These are phyloP conservation scores for Agrochola lota DNA, from an alignment of 2,888 invertebrate species.

Conservation along the genomic window DNA sequence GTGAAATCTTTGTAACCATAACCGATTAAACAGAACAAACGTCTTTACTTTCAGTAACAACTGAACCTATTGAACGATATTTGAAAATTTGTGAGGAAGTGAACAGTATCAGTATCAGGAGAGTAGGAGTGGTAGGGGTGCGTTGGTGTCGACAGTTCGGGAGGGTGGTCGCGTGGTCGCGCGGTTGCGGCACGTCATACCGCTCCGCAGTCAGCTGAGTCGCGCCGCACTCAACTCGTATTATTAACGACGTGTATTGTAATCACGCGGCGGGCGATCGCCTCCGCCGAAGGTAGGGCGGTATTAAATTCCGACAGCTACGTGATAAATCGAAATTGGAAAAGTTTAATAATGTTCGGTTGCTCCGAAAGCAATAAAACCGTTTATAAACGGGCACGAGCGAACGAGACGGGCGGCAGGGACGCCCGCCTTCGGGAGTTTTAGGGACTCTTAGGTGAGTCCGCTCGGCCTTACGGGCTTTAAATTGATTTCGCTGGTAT, in stretches of 20 bases:
- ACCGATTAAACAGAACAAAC: slow-evolving; percentile 2
- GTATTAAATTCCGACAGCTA: slow-evolving; percentile 91
- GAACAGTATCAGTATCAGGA: slow-evolving; percentile 13
- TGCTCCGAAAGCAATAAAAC: slow-evolving; percentile 91
- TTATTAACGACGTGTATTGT: slow-evolving; percentile 91
- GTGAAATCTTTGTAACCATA: neutral
- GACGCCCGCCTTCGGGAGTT: slow-evolving; percentile 89
- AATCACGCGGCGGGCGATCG: slow-evolving; percentile 91
- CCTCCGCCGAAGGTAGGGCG: slow-evolving; percentile 90
- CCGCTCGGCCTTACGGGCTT: slow-evolving; percentile 83
- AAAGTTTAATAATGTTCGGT: slow-evolving; percentile 91
- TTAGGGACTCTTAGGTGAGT: slow-evolving; percentile 89
- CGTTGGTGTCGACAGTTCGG: slow-evolving; percentile 51
- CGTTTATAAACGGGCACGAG: slow-evolving; percentile 91
- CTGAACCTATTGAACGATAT: slow-evolving; percentile 7
- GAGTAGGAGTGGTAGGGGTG: slow-evolving; percentile 63
- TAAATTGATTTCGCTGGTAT: slow-evolving; percentile 88
- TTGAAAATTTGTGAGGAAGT: slow-evolving; percentile 33
- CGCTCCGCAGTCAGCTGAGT: slow-evolving; percentile 72
- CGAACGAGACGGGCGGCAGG: slow-evolving; percentile 89
- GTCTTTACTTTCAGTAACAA: slow-evolving; percentile 11
- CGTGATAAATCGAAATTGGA: slow-evolving; percentile 91
- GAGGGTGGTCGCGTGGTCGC: slow-evolving; percentile 45
- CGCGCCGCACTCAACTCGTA: slow-evolving; percentile 82
- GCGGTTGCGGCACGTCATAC: slow-evolving; percentile 52